A percentile compares a stretch with the other conserved stretches of the same genome.
These are phyloP conservation scores for Falco berigora DNA, from an alignment of 2,797 vertebrate species.

Conservation along the genomic window DNA sequence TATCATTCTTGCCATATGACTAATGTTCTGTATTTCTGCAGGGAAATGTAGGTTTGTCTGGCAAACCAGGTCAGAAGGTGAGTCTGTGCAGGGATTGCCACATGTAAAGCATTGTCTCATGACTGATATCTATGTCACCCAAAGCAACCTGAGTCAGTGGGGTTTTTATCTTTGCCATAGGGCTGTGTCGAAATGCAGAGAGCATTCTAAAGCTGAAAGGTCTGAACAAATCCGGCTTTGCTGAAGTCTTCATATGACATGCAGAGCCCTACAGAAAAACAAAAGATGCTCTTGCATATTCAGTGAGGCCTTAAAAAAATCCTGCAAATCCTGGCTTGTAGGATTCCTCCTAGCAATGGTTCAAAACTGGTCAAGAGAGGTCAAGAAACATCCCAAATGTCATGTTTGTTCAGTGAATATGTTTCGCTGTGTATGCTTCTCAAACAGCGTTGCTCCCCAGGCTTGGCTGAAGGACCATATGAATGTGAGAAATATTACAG, in stretches of 20 bases:
- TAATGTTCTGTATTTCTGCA: constrained; percentile 28
- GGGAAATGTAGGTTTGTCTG: constrained; percentile 90
- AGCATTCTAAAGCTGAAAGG: neutral
- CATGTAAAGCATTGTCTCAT: accelerated
- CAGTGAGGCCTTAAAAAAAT: neutral
- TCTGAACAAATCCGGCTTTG: neutral
- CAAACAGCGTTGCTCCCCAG: neutral
- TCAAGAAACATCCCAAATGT: neutral
- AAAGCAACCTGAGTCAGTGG: neutral
- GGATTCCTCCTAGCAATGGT: neutral
- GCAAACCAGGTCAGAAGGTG: constrained; percentile 87
- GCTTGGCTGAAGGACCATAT: neutral
- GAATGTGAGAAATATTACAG: neutral
- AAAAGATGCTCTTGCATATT: neutral
- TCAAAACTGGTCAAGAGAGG: neutral
- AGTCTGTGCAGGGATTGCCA: neutral
- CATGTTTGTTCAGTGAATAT: neutral
- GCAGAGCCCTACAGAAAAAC: neutral
- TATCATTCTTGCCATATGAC: neutral
- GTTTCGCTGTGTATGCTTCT: neutral
- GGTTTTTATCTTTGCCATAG: neutral
- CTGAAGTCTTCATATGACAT: no score
- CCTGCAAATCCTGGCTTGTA: neutral
- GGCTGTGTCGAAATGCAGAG: neutral
- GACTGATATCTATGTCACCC: neutral